phyloP scores from a whole-genome alignment of 2,888 invertebrate species.

The Tubulanus polymorphus region DNA sequence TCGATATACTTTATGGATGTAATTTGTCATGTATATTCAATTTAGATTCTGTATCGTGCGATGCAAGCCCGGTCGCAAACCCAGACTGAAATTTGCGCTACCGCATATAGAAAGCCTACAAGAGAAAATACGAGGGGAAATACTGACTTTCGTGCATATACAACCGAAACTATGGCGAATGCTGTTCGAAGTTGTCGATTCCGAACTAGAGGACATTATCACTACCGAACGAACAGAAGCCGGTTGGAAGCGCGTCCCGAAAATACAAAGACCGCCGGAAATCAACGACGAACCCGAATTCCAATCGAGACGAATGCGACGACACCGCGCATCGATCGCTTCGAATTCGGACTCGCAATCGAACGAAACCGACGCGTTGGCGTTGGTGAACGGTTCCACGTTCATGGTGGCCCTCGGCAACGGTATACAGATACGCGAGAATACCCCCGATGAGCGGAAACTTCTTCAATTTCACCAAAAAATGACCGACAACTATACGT shows the following conservation, averaged over 20 bases:
- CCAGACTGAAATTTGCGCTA: constrained; percentile 33
- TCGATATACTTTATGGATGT: too few relatives aligned
- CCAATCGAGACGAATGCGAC: neutral
- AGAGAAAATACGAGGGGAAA: constrained; percentile 35
- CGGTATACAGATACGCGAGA: neutral
- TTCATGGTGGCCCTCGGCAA: neutral
- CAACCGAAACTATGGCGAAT: constrained; percentile 44
- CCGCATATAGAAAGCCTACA: constrained; percentile 28
- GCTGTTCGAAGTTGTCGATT: constrained; percentile 14
- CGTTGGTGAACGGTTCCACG: neutral
- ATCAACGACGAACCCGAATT: neutral
- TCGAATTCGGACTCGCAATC: neutral
- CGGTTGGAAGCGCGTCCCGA: neutral
- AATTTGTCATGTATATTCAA: too few relatives aligned
- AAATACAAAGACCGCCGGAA: neutral
- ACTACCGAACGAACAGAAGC: neutral
- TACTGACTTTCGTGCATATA: constrained; percentile 39
- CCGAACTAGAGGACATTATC: neutral
- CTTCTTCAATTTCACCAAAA: neutral
- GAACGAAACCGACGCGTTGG: neutral
- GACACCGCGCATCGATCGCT: neutral
- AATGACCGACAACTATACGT: constrained; percentile 1
- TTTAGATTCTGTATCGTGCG: constrained; percentile 46
- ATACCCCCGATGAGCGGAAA: neutral
- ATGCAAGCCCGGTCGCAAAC: constrained; percentile 33